These are phyloP conservation scores for Sphinx pinastri DNA, from an alignment of 2,888 invertebrate genomes.

Conservation along the genomic window DNA sequence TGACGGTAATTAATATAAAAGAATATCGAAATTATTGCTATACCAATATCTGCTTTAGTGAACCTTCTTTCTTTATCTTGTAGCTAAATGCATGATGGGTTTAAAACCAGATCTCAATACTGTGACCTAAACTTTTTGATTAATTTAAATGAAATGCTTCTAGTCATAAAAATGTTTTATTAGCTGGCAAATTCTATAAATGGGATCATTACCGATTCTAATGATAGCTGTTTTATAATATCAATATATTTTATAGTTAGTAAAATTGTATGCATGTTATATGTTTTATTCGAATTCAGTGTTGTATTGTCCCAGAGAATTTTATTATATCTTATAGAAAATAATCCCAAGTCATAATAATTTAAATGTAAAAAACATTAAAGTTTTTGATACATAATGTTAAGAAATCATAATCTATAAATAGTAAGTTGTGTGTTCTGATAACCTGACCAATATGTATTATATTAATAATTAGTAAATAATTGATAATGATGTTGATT, in stretches of 20 bases:
- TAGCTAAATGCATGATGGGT: constrained; percentile 1
- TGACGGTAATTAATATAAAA: too few relatives aligned
- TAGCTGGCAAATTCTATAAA: background rate
- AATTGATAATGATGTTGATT: too few relatives aligned
- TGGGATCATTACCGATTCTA: too few relatives aligned
- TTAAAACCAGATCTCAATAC: background rate
- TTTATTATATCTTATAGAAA: background rate
- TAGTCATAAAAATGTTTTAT: background rate
- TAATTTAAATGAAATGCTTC: background rate
- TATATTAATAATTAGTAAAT: too few relatives aligned
- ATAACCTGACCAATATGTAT: too few relatives aligned
- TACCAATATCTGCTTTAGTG: background rate
- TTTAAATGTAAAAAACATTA: too few relatives aligned
- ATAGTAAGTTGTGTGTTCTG: too few relatives aligned
- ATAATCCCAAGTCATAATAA: background rate
- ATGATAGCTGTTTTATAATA: background rate
- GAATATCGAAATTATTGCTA: background rate
- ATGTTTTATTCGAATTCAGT: background rate
- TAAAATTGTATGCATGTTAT: background rate
- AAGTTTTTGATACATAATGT: too few relatives aligned
- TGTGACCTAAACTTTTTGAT: background rate
- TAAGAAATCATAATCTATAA: too few relatives aligned
- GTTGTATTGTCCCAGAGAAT: background rate
- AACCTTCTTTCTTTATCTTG: constrained; percentile 6
- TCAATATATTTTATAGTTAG: too few relatives aligned